These are phyloP conservation scores for Tuta absoluta DNA, from an alignment of 2,888 invertebrate species.

Conservation along the genomic window DNA sequence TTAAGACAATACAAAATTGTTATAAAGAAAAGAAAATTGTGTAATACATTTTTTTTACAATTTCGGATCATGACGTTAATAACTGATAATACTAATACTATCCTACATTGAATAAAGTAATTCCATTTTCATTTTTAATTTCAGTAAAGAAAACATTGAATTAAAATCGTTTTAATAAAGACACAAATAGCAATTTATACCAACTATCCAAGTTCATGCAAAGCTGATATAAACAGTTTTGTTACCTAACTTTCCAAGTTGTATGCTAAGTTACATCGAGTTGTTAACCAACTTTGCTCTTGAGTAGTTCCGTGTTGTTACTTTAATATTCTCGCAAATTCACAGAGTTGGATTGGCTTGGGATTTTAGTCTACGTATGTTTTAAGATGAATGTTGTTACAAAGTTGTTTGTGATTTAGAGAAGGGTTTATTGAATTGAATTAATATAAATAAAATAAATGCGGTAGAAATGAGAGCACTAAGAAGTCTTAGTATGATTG, in stretches of 20 bases:
- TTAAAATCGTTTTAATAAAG: not conserved
- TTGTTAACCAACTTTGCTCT: constrained; percentile 17
- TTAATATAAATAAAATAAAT: too few species aligned
- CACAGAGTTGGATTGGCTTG: constrained; percentile 18
- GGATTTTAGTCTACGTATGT: not conserved
- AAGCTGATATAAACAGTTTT: constrained; percentile 14
- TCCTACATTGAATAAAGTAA: too few species aligned
- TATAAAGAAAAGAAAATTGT: too few species aligned
- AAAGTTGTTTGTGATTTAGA: constrained; percentile 33
- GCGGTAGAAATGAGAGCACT: too few species aligned
- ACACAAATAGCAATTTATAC: not conserved
- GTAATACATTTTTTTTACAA: too few species aligned
- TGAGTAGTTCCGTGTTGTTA: constrained; percentile 6
- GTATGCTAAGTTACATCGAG: constrained; percentile 18
- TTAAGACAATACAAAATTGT: too few species aligned
- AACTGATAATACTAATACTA: too few species aligned
- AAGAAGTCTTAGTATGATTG: too few species aligned
- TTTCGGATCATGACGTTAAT: too few species aligned
- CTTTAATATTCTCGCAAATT: constrained; percentile 17
- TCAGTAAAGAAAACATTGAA: too few species aligned
- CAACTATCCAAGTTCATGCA: constrained; percentile 10
- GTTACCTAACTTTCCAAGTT: constrained; percentile 13
- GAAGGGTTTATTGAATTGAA: too few species aligned
- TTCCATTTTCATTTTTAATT: too few species aligned
- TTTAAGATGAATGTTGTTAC: constrained; percentile 11